Percentiles rank a stretch among this genome's conserved stretches.
Evolutionary conservation across 2,888 invertebrate species (phyloP).

Genomic region (Escarpia spicata): DNA sequence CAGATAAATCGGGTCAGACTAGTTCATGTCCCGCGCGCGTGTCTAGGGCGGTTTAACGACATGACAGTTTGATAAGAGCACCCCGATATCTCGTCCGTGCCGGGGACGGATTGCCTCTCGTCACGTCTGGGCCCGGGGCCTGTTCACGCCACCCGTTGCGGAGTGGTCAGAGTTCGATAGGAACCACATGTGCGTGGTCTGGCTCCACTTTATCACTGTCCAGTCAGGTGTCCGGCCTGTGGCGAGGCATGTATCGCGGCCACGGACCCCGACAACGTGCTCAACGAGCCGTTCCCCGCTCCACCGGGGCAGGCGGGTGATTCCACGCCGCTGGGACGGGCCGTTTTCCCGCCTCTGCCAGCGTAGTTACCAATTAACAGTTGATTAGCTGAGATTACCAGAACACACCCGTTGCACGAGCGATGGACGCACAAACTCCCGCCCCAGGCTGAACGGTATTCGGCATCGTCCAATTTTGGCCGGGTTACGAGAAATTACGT

Average conservation of each 20-base stretch:
- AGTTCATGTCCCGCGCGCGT: not conserved
- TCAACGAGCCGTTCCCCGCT: not conserved
- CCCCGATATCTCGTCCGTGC: not conserved
- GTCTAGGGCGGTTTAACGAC: not conserved
- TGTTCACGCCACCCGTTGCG: not conserved
- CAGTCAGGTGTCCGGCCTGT: conserved; percentile 1
- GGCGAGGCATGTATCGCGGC: not conserved
- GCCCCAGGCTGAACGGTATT: not conserved
- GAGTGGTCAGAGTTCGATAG: not conserved
- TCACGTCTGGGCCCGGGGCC: not conserved
- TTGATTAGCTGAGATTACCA: not conserved
- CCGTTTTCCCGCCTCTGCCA: not conserved
- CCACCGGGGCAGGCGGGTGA: not conserved
- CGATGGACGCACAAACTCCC: not conserved
- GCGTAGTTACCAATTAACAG: not conserved
- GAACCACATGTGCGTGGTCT: conserved; percentile 12
- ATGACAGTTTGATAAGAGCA: not conserved
- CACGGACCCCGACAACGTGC: not conserved
- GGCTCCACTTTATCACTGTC: not conserved
- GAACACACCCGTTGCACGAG: not conserved
- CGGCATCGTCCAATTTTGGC: not conserved
- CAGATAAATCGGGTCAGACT: not conserved
- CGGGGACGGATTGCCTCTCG: not conserved
- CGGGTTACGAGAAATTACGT: not conserved
- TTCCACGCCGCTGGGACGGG: not conserved